Evolutionary conservation across 2,113 vertebrate species (phyloP).

Genomic region (Entelurus aequoreus): DNA sequence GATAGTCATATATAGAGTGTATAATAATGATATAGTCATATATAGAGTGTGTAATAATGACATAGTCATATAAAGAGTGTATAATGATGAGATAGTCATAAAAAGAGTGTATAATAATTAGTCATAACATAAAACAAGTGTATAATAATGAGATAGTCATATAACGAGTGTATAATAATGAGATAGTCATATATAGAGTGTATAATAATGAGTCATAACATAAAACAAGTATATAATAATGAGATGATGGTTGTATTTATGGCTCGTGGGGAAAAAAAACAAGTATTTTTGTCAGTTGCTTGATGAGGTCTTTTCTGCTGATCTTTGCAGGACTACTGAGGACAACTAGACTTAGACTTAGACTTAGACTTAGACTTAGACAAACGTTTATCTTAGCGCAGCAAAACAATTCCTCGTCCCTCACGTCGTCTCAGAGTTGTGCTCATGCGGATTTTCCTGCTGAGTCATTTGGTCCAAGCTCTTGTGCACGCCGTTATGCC

Average conservation of each 20-base stretch:
- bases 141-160: too few relatives aligned
- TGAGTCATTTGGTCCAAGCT: constrained; percentile 47
- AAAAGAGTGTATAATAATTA: too few relatives aligned
- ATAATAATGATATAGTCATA: too few relatives aligned
- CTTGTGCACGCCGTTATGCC: constrained; percentile 46
- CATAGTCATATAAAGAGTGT: too few relatives aligned
- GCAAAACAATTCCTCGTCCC: constrained; percentile 16
- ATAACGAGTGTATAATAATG: too few relatives aligned
- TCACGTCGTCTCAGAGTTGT: constrained; percentile 9
- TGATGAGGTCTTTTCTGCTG: constrained; percentile 15
- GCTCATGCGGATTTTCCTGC: constrained; percentile 26
- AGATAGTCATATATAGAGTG: too few relatives aligned
- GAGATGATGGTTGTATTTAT: constrained; percentile 10
- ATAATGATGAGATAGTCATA: too few relatives aligned
- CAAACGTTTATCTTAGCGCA: not conserved
- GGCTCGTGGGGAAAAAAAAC: constrained; percentile 1
- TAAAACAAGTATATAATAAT: not conserved
- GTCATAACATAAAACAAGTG: too few relatives aligned
- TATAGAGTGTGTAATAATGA: too few relatives aligned
- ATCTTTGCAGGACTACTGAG: constrained; percentile 6
- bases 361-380: too few relatives aligned
- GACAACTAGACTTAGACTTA: not conserved
- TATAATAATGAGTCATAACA: not conserved
- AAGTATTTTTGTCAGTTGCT: constrained; percentile 12
- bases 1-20: too few relatives aligned